phyloP scores from a whole-genome alignment of 2,888 invertebrate genomes.

The Drosophila cognata region DNA sequence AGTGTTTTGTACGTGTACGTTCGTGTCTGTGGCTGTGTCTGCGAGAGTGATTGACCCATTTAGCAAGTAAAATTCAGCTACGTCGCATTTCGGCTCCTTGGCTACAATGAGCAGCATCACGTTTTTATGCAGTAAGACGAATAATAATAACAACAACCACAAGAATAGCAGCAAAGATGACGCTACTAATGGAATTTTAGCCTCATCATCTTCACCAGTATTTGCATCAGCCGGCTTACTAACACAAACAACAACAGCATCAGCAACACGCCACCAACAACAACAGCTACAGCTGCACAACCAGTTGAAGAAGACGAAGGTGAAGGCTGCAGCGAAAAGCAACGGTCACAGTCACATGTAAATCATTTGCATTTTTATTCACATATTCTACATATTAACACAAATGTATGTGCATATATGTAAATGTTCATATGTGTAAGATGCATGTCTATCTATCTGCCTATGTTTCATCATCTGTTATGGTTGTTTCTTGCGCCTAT shows the following conservation, averaged over 20 bases:
- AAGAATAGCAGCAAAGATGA: slow-evolving; percentile 48
- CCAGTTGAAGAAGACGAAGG: slow-evolving; percentile 71
- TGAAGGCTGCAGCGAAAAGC: slow-evolving; percentile 62
- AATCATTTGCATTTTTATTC: slow-evolving; percentile 69
- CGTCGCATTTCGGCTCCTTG: slow-evolving; percentile 34
- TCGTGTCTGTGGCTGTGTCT: slow-evolving; percentile 29
- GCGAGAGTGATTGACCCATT: slow-evolving; percentile 71
- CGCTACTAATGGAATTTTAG: slow-evolving; percentile 36
- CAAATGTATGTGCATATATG: slow-evolving; percentile 20
- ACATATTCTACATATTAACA: slow-evolving; percentile 32
- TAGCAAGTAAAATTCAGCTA: slow-evolving; percentile 41
- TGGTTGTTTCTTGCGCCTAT: slow-evolving; percentile 10
- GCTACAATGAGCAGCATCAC: slow-evolving; percentile 76
- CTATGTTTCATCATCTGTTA: slow-evolving; percentile 25
- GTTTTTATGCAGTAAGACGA: slow-evolving; percentile 74
- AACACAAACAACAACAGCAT: slow-evolving; percentile 45
- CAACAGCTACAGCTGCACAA: slow-evolving; percentile 37
- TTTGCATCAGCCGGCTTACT: slow-evolving; percentile 48
- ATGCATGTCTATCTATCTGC: background rate
- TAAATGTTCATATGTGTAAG: slow-evolving; percentile 12
- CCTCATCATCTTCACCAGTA: slow-evolving; percentile 24
- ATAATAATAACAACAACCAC: slow-evolving; percentile 42
- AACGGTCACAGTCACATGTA: slow-evolving; percentile 74
- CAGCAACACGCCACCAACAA: slow-evolving; percentile 39
- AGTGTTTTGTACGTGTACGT: slow-evolving; percentile 9